These are phyloP conservation scores for Psylliodes chrysocephalus DNA, from an alignment of 2,888 invertebrate species.

Conservation along the genomic window DNA sequence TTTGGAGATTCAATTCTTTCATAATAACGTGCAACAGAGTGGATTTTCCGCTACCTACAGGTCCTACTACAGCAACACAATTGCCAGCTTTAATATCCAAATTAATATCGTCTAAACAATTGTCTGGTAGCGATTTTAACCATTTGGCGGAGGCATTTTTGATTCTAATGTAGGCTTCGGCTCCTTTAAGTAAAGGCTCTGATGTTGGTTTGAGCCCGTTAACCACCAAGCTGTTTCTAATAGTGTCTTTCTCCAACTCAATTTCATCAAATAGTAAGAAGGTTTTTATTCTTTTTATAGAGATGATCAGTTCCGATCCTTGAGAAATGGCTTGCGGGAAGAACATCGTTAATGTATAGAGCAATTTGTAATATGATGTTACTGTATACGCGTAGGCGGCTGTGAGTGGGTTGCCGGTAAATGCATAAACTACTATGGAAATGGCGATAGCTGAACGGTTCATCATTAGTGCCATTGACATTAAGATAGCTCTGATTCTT, in stretches of 20 bases:
- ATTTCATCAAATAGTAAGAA: slow-evolving; percentile 62
- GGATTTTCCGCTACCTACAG: slow-evolving; percentile 73
- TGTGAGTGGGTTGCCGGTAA: slow-evolving; percentile 68
- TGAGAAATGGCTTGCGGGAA: slow-evolving; percentile 73
- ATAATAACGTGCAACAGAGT: slow-evolving; percentile 69
- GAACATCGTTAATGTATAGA: slow-evolving; percentile 72
- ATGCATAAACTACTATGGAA: slow-evolving; percentile 79
- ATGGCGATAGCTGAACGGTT: slow-evolving; percentile 84
- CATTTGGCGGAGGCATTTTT: slow-evolving; percentile 74
- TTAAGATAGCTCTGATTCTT: slow-evolving; percentile 72
- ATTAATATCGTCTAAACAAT: slow-evolving; percentile 70
- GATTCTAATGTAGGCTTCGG: slow-evolving; percentile 34
- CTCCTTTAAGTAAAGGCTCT: neutral
- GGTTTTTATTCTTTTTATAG: slow-evolving; percentile 65
- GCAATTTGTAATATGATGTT: slow-evolving; percentile 78
- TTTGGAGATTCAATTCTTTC: slow-evolving; percentile 74
- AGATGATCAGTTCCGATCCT: slow-evolving; percentile 71
- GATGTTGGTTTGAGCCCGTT: slow-evolving; percentile 61
- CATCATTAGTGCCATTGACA: slow-evolving; percentile 77
- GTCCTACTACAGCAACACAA: slow-evolving; percentile 68
- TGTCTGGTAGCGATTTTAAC: slow-evolving; percentile 58
- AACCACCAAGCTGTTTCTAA: neutral
- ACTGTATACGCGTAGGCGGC: slow-evolving; percentile 78
- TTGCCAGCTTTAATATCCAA: slow-evolving; percentile 72
- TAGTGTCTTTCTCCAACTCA: neutral